Conservation (phyloP, 2,113 vertebrate species). For the Periophthalmus modestus region DNA sequence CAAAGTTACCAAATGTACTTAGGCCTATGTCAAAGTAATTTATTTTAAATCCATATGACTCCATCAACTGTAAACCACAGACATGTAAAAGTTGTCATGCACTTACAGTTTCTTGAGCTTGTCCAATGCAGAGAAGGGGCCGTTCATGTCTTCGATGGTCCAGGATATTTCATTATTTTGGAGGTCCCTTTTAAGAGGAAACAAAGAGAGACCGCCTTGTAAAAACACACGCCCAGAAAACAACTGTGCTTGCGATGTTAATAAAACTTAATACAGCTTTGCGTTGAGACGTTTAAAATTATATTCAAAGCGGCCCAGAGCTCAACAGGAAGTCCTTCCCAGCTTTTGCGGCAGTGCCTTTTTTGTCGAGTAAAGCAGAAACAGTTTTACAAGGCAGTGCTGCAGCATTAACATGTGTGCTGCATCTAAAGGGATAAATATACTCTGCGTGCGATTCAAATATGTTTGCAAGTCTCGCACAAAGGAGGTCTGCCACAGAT, state of each 20-base stretch:
- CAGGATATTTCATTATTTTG: constrained; percentile 97
- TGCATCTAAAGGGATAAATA: constrained; percentile 27
- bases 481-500: constrained; percentile 17
- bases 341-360: constrained; percentile 43
- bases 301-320: constrained; percentile 32
- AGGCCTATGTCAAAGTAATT: background rate
- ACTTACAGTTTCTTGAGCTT: constrained; percentile 89
- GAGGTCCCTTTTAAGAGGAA: constrained; percentile 80
- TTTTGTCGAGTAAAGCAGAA: constrained; percentile 16
- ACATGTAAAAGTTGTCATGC: background rate
- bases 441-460: constrained; percentile 27
- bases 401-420: constrained; percentile 31
- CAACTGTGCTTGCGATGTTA: constrained; percentile 32
- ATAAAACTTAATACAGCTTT: constrained; percentile 52
- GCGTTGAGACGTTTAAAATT: constrained; percentile 37
- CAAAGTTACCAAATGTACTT: background rate
- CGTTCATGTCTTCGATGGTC: constrained; percentile 99
- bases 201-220: constrained; percentile 35
- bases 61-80: background rate
- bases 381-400: constrained; percentile 43
- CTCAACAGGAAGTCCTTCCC: constrained; percentile 49
- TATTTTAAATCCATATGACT: background rate
- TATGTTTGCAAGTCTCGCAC: constrained; percentile 6
- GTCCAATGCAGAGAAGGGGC: constrained; percentile 92
- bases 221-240: constrained; percentile 58